A percentile compares a stretch with the other conserved stretches of the same genome.
Evolutionary conservation across 1,140 invertebrate species (phyloP).

Genomic region (Sinella curviseta): DNA sequence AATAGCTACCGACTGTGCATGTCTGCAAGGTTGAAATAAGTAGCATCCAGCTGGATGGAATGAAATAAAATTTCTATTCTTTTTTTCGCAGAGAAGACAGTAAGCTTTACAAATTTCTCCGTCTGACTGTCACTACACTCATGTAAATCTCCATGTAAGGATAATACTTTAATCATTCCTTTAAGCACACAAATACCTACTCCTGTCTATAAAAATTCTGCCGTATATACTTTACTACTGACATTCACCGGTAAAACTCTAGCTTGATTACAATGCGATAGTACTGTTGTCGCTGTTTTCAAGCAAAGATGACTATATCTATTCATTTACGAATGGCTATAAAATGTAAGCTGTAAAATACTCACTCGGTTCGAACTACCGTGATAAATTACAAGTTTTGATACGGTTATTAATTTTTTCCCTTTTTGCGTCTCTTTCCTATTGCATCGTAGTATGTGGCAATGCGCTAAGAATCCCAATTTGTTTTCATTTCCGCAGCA

Average conservation of each 20-base stretch:
- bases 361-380: too few species aligned
- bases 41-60: background rate
- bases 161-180: background rate
- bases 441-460: background rate
- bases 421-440: background rate
- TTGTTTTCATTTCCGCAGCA: background rate
- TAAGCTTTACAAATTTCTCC: background rate
- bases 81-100: background rate
- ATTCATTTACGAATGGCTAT: background rate
- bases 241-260: too few species aligned
- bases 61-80: background rate
- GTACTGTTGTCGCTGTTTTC: too few species aligned
- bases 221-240: too few species aligned
- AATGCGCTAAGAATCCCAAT: background rate
- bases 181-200: too few species aligned
- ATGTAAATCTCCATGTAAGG: background rate
- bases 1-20: too few species aligned
- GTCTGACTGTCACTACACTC: background rate
- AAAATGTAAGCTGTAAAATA: background rate
- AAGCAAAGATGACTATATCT: too few species aligned
- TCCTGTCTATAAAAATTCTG: too few species aligned
- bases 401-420: conserved; percentile 18
- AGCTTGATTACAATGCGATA: too few species aligned
- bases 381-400: background rate
- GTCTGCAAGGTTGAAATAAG: too few species aligned